Conservation (phyloP, 2,888 invertebrate genomes). For the Dromius quadrimaculatus region DNA sequence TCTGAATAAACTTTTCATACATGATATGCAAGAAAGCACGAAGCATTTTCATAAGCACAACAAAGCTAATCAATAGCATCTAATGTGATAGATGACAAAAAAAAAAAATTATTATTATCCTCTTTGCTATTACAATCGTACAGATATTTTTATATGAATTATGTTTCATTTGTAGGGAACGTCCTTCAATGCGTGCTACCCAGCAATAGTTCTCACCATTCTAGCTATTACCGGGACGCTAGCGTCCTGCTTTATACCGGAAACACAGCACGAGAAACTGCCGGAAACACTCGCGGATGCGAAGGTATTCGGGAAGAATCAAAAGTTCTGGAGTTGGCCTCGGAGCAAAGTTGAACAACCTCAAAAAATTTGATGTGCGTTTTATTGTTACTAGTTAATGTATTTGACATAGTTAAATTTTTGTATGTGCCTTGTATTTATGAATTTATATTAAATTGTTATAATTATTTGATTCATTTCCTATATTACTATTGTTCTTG, state of each 20-base stretch:
- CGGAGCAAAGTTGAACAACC: not conserved
- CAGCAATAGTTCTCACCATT: slow-evolving; percentile 65
- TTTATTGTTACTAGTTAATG: not conserved
- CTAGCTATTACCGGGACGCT: slow-evolving; percentile 67
- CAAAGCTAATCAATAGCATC: too few relatives aligned
- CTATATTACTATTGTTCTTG: too few relatives aligned
- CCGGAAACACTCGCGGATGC: slow-evolving; percentile 76
- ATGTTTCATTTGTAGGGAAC: slow-evolving; percentile 62
- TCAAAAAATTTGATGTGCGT: not conserved
- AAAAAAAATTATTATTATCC: too few relatives aligned
- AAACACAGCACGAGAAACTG: slow-evolving; percentile 73
- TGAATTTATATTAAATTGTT: too few relatives aligned
- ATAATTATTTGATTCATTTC: too few relatives aligned
- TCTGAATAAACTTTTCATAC: too few relatives aligned
- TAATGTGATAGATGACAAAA: too few relatives aligned
- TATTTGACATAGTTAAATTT: not conserved
- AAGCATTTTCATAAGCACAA: too few relatives aligned
- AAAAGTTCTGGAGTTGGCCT: slow-evolving; percentile 27
- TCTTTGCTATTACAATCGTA: not conserved
- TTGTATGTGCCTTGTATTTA: too few relatives aligned
- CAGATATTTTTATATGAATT: slow-evolving; percentile 5
- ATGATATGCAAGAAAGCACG: too few relatives aligned
- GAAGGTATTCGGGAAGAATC: slow-evolving; percentile 67
- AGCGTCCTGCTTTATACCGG: slow-evolving; percentile 71
- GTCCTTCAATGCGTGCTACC: slow-evolving; percentile 64